Evolutionary conservation across 2,888 invertebrate species (phyloP).

Genomic region (Pantelozetes paolii): DNA sequence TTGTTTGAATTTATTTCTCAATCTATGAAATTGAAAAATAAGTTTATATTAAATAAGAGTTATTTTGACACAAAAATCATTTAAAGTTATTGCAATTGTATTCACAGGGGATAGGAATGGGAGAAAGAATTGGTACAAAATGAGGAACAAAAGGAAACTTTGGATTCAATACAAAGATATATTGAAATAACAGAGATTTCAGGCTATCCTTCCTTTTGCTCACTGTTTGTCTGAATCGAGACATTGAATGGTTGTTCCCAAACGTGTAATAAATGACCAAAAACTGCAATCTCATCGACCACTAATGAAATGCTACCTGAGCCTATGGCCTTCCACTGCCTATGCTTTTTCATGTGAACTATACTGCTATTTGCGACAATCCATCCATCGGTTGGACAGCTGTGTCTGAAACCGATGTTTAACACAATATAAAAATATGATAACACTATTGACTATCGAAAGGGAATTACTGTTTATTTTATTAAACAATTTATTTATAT

Average conservation of each 20-base stretch:
- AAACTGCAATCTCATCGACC: constrained; percentile 27
- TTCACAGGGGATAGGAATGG: constrained; percentile 13
- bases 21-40: too few relatives aligned
- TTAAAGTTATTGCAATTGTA: constrained; percentile 9
- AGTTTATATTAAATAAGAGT: too few relatives aligned
- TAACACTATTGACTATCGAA: not conserved
- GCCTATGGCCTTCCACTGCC: not conserved
- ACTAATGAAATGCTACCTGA: constrained; percentile 33
- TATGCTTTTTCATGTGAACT: not conserved
- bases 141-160: not conserved
- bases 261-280: constrained; percentile 25
- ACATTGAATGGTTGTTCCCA: constrained; percentile 26
- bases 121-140: not conserved
- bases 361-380: not conserved
- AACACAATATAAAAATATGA: not conserved
- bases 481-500: not conserved
- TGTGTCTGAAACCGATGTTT: not conserved
- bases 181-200: not conserved
- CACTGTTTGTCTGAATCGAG: not conserved
- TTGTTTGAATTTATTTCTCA: too few relatives aligned
- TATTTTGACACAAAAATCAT: constrained; percentile 22
- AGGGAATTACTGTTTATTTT: not conserved
- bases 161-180: constrained; percentile 1
- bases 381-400: not conserved
- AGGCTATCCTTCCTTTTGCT: not conserved